Base-by-base conservation (phyloP, 2,888 invertebrate species). In the Monoplex corrugatus region DNA sequence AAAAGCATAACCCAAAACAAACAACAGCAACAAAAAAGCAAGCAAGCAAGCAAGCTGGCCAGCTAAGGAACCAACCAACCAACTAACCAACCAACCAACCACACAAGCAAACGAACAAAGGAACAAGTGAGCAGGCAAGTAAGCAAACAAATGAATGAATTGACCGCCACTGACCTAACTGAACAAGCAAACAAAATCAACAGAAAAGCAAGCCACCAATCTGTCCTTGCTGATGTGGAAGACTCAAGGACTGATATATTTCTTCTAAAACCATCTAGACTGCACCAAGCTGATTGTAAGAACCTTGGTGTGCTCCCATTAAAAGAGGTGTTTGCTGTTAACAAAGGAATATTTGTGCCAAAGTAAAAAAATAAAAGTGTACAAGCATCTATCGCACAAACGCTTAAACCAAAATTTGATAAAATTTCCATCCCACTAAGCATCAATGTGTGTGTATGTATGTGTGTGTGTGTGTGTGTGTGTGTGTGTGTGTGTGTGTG, bases 401-500 rank as follows among this genome's bases (percentile, higher is more conserved):
- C 28, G 28, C 28, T 28, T 23, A 5, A 16, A 50, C 10, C 10
- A 50, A 50, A 50, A 8, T 8, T 13, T 50, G 16, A 50, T 50
- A 8, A 8, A 8, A 8, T 16, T 16, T 16, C 50, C 50, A 8
- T 50, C 50, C 50, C 50, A 8, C 50, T 16, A 50, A 8, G 10
- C 16, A 8, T 16, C 50, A 13, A 8, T n/a, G n/a, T n/a, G n/a
- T n/a, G n/a, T n/a, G n/a, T n/a, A n/a, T n/a, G n/a, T n/a, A n/a
- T 57, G 57, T 57, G 57, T 57, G 57, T 57, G 57, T 57, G 57
- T 57, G 57, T 57, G 57, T 57, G 57, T 57, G 57, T 57, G 57
- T 57, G 57, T 57, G 57, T 57, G 57, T 57, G 57, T 57, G 57
- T 57, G 57, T 57, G 57, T 57, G 57, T 57, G 57, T 57, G 57